Evolutionary conservation across 2,113 vertebrate species (phyloP).

Genomic region (Craseonycteris thonglongyai): DNA sequence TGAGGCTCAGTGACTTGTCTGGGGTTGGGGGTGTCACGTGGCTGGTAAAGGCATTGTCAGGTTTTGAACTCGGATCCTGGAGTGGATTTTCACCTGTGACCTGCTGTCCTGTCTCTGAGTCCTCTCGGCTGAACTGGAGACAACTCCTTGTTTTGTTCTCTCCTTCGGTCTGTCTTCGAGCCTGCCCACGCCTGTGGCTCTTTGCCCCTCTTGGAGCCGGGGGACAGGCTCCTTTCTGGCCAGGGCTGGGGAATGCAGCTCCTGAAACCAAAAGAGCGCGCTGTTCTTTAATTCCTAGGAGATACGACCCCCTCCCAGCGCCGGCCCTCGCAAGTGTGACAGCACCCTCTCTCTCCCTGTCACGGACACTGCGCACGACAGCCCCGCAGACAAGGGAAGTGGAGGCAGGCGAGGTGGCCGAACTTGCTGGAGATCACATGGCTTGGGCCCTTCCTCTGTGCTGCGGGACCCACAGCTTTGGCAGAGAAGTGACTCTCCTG

Average conservation of each 20-base stretch:
- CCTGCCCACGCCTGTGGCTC: no score
- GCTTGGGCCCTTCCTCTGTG: not conserved
- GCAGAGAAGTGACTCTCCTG: not conserved
- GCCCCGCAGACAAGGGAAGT: not conserved
- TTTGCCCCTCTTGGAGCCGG: no score
- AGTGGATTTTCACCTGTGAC: not conserved
- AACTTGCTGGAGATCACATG: not conserved
- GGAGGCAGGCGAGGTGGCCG: not conserved
- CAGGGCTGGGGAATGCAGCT: accelerated
- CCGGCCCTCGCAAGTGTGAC: no score
- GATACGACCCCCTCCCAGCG: accelerated
- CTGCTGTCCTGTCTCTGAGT: not conserved
- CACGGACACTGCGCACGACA: not conserved
- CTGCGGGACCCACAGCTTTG: not conserved
- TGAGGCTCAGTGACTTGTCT: not conserved
- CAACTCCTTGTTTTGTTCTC: not conserved
- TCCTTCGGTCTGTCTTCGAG: not conserved
- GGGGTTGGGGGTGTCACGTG: not conserved
- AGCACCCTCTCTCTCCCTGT: not conserved
- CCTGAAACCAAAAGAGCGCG: no score
- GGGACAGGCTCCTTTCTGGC: no score
- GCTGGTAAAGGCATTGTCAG: not conserved
- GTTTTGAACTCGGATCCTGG: not conserved
- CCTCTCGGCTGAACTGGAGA: no score
- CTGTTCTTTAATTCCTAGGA: not conserved